Base-by-base conservation (phyloP, 2,797 vertebrate genomes). In the Delichon dasypus region DNA sequence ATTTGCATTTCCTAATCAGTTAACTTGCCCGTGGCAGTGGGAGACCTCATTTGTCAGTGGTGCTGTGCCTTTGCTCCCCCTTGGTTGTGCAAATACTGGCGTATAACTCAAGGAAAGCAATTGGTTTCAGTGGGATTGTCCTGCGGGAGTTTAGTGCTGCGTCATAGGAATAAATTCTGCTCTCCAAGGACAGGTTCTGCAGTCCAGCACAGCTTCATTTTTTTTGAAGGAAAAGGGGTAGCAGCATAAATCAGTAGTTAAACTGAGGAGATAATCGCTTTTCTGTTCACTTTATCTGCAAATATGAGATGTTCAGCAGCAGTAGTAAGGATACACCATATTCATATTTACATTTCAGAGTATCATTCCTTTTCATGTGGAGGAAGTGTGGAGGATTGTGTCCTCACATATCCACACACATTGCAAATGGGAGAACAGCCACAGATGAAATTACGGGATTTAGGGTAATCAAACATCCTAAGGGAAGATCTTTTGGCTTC, bases 1-100 rank as follows among this genome's bases (percentile, higher is more conserved):
- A 86, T 93, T 51, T 92, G 70, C 77, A 68, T 95, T 91, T 91
- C 77, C 27, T 65, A 47, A 91, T 90, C 51, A 38, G 26, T 48
- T 74, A 6, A 38, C 18, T 81, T 50, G 80, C 74, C 76, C 27
- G 17, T 20, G 29, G 90, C 86, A 44, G 45, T 67, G 47, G 14
- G 86, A 75, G 54, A 60, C 66, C 66, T 84, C 48, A 25, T 84
- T 89, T 88, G 32, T 42, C 47, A 58, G 4, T 22, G 27, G 1
- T 25, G 2, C 40, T n/a, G 40, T 55, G 70, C 67, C 40, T 92
- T 58, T 70, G 66, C 74, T 74, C 34, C 16, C 38, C 40, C 16
- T 94, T 90, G 86, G 58, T 90, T 93, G 86, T 90, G 92, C 86
- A 93, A 84, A 93, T 90, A 12, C 3, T 0, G 36, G 48, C 7